phyloP scores from a whole-genome alignment of 2,113 vertebrate species.

The Microtus ochrogaster region DNA sequence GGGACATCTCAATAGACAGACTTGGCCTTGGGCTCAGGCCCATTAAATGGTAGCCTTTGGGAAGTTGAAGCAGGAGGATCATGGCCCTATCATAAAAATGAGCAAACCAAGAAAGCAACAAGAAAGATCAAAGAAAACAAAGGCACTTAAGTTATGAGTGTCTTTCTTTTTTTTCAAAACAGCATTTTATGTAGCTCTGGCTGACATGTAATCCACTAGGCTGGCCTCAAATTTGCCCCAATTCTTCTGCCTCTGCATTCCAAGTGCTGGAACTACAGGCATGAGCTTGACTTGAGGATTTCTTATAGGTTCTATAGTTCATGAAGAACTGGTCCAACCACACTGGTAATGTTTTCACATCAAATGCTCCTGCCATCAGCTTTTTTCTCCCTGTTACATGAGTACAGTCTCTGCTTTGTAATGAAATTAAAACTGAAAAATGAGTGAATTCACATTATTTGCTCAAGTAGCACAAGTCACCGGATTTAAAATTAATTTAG shows the following conservation, averaged over 20 bases:
- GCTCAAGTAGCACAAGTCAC: not conserved
- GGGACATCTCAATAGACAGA: not conserved
- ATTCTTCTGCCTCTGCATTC: not conserved
- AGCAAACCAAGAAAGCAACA: not conserved
- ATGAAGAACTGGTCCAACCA: not conserved
- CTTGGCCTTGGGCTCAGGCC: not conserved
- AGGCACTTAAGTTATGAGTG: not conserved
- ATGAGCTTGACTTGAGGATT: not conserved
- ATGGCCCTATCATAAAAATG: not conserved
- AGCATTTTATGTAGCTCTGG: not conserved
- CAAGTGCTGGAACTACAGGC: not conserved
- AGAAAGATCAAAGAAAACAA: not conserved
- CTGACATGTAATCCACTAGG: not conserved
- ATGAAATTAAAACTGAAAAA: not conserved
- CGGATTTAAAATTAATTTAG: conserved; percentile 5
- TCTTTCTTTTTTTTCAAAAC: not conserved
- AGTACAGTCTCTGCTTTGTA: not conserved
- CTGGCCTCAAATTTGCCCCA: not conserved
- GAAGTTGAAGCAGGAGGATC: not conserved
- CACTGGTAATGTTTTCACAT: not conserved
- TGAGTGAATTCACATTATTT: not conserved
- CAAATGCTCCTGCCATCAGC: not conserved
- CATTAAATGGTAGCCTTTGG: not conserved
- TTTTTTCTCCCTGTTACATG: not conserved
- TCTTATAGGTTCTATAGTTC: not conserved